Percentiles rank a stretch among this genome's conserved stretches.
Evolutionary conservation across 2,888 invertebrate species (phyloP).

Genomic region (Limnephilus rhombicus): DNA sequence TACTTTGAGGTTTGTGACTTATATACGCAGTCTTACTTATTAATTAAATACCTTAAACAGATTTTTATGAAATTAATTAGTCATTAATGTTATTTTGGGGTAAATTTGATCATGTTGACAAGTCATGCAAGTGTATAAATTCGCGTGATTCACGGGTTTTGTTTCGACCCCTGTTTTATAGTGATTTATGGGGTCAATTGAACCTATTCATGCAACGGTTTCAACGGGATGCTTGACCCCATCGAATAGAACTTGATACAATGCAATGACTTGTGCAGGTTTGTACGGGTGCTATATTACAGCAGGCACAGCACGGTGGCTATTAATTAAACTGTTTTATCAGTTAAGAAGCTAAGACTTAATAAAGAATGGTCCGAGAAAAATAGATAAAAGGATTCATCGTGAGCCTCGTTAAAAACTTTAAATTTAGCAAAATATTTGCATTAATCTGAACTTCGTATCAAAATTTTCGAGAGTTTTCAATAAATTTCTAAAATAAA

Average conservation of each 20-base stretch:
- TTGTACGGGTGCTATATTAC: background rate
- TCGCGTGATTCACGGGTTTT: background rate
- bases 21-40: too few relatives aligned
- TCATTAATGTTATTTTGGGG: background rate
- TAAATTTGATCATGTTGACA: background rate
- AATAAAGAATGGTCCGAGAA: background rate
- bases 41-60: too few relatives aligned
- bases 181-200: background rate
- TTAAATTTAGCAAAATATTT: too few relatives aligned
- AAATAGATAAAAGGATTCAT: background rate
- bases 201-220: background rate
- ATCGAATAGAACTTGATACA: background rate
- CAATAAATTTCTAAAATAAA: background rate
- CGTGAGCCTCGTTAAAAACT: background rate
- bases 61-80: background rate
- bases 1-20: too few relatives aligned
- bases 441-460: too few relatives aligned
- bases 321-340: too few relatives aligned
- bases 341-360: background rate
- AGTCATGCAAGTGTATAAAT: background rate
- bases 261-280: background rate
- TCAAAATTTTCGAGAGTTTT: background rate
- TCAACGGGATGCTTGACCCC: background rate
- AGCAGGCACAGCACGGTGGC: background rate
- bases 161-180: background rate